Evolutionary conservation across 2,797 vertebrate species (phyloP), one percentile per base, ranked within the genome.

Genomic region (Ptychadena robeensis): DNA sequence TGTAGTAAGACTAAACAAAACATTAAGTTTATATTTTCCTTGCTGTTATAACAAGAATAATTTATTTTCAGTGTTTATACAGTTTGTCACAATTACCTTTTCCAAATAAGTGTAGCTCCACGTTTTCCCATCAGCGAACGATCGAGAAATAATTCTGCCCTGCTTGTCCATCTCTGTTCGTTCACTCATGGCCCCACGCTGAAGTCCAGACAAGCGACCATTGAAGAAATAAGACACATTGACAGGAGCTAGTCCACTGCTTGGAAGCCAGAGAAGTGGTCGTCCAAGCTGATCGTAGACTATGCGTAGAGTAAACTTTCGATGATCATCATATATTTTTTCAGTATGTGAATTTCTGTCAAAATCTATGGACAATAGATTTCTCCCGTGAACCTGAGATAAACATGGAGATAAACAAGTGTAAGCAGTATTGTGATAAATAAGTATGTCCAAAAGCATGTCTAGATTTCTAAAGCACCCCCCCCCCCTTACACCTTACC

Each of bases 31-130:
- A n/a, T n/a, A n/a, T n/a, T n/a, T n/a, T n/a, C n/a, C n/a, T n/a
- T n/a, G n/a, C n/a, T n/a, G n/a, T n/a, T 11, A 3, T n/a, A 8
- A 53, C 0, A 53, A 22, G 18, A n/a, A 53, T 53, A 6, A 4
- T 53, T 53, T 53, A 53, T 9, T 9, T 6, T 53, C 1, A 22
- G n/a, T n/a, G n/a, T n/a, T n/a, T n/a, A n/a, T n/a, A n/a, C n/a
- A n/a, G n/a, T 61, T 4, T 61, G 9, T 61, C 11, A 61, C 3
- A 28, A 61, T 27, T 90, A 96, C 96, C 82, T 98, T 98, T 90
- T 99, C 98, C 5, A 99, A 95, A 88, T 99, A 99, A 87, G 97
- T 98, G 92, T 99, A 99, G 92, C 97, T 99, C 98, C 98, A 99
- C 64, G 98, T 95, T 80, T 99, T 99, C 70, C 98, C 98, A 1